These are phyloP conservation scores for Actias luna DNA, from an alignment of 2,888 invertebrate genomes.

Conservation along the genomic window DNA sequence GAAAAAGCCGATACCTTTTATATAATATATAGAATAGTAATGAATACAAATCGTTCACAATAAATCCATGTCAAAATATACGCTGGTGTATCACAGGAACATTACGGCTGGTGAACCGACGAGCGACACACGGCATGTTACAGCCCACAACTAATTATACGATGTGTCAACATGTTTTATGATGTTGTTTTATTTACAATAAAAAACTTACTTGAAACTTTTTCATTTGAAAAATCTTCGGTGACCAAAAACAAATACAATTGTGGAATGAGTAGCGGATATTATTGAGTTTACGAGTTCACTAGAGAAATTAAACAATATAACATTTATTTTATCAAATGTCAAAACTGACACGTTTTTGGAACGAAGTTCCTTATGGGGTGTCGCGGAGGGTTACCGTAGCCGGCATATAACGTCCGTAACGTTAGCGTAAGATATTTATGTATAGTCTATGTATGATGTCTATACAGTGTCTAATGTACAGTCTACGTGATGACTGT, in stretches of 20 bases:
- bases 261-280: background rate
- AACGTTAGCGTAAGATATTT: too few species aligned
- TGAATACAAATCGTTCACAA: background rate
- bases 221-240: background rate
- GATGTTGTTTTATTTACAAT: slow-evolving; percentile 5
- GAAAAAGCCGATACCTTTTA: background rate
- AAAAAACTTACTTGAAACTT: background rate
- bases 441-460: too few species aligned
- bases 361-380: too few species aligned
- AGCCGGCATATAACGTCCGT: too few species aligned
- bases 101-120: background rate
- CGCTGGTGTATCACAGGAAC: background rate
- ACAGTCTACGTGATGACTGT: too few species aligned
- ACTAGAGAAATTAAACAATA: background rate
- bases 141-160: background rate
- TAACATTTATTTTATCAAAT: background rate
- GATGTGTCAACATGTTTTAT: background rate
- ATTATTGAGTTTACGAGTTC: background rate
- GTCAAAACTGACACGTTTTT: background rate
- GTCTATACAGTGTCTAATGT: too few species aligned
- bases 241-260: background rate
- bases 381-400: too few species aligned
- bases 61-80: background rate
- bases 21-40: background rate
- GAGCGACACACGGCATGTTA: background rate